Base-by-base conservation (phyloP, 2,797 vertebrate genomes). In the Malacoraja senta region DNA sequence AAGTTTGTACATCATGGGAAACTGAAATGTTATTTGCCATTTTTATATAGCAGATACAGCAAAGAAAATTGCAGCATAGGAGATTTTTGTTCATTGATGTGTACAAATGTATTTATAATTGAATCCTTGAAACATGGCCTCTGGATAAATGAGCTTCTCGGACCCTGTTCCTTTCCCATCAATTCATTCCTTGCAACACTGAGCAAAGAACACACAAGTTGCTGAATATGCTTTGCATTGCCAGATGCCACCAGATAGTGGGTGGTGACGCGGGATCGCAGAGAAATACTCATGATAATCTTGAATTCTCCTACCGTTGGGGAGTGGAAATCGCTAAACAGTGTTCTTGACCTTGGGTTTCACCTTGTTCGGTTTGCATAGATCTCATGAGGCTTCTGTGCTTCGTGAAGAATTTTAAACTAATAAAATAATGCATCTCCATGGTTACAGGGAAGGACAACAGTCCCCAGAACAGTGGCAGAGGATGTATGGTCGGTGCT, bases 381-480 rank as follows among this genome's bases (percentile, higher is more conserved):
- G 32, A 74, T 4, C 32, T 79, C 77, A n/a, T 19, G n/a, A 80
- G 32, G 79, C 17, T 8, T 80, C 21, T 21, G 24, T 68, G 63
- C 15, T 2, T 21, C 32, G 63, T 19, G 0, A 8, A 53, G 71
- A 76, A 92, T 44, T 72, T 53, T 29, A 76, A 92, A 92, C 3
- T 79, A 93, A 76, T 93, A 0, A 0, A 0, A 0, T 0, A 24
- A 6, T 93, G 61, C 79, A 38, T 93, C 26, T 79, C 76, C 0
- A 38, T 24, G 84, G 0, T 94, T 94, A 90, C 96, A 98, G 97
- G 96, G 97, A 98, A 94, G 97, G 97, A 8, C 97, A 97, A 95
- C 97, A 97, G 94, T 97, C 97, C 0, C 96, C 97, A 0, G 97
- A 97, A 93, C 97, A 97, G 95, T 98, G 97, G 97, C 97, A 98